phyloP scores from a whole-genome alignment of 2,888 invertebrate genomes.

The Scotopteryx bipunctaria region DNA sequence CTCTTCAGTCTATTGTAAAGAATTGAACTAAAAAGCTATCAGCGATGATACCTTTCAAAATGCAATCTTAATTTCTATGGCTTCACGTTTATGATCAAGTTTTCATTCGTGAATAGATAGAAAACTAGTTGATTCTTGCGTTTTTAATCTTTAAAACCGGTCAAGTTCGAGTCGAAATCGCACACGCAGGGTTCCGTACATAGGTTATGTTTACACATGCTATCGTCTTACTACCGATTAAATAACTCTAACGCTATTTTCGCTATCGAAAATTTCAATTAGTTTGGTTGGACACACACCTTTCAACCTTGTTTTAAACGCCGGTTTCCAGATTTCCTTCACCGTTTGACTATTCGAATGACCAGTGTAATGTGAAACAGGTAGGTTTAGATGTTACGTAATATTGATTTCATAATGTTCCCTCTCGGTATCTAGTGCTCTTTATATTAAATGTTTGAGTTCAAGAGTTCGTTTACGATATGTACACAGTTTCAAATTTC shows the following conservation, averaged over 20 bases:
- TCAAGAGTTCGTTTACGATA: background rate
- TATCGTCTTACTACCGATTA: too few relatives aligned
- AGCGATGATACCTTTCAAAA: slow-evolving; percentile 7
- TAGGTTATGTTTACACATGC: background rate
- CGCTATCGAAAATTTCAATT: too few relatives aligned
- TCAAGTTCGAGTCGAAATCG: slow-evolving; percentile 20
- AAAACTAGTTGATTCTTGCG: slow-evolving; percentile 12
- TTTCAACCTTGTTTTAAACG: too few relatives aligned
- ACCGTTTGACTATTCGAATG: too few relatives aligned
- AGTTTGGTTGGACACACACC: too few relatives aligned
- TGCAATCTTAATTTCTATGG: slow-evolving; percentile 13
- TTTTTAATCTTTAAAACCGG: slow-evolving; percentile 19
- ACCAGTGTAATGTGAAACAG: background rate
- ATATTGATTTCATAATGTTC: background rate
- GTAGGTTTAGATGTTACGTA: background rate
- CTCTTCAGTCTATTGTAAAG: background rate
- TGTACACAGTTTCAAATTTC: background rate
- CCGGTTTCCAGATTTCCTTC: too few relatives aligned
- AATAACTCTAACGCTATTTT: too few relatives aligned
- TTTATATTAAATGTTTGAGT: background rate
- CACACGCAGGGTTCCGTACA: slow-evolving; percentile 5
- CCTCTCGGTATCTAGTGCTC: background rate
- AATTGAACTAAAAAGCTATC: background rate
- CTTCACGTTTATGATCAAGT: slow-evolving; percentile 14
- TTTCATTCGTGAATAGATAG: slow-evolving; percentile 13